Base-by-base conservation (phyloP, 2,888 invertebrate species). In the Pherbina coryleti region DNA sequence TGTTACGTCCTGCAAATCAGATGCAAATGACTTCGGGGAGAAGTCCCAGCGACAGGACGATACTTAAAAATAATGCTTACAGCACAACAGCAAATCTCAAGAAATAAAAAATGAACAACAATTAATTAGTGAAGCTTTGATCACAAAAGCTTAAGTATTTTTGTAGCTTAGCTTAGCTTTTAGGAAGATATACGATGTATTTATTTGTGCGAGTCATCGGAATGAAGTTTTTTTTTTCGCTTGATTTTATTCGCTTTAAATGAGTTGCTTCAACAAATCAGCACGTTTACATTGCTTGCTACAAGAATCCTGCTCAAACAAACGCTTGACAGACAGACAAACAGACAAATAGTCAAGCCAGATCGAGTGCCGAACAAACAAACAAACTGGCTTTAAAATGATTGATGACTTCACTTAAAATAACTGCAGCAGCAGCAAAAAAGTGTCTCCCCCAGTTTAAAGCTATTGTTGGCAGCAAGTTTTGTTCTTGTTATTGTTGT, bases 401-500 rank as follows among this genome's bases (percentile, higher is more conserved):
- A 77, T 77, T 77, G 77, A 77, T 77, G 62, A 77, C 72, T 37
- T 44, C 25, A 62, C 60, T 73, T 62, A 73, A 73, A 73, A 28
- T 28, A 49, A 31, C 62, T 62, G 28, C 44, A 44, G 62, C 17
- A 60, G 7, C 53, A 11, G 55, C 22, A 37, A 71, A 71, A 55
- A 55, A 71, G 9, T 34, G 62, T 62, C 62, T 19, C 73, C 49
- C 62, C 55, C 9, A 7, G 60, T 73, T 73, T 62, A 62, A 37
- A 9, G 22, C 25, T 37, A 37, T 44, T 22, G 22, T 37, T 37
- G 19, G 31, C 19, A 19, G 34, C 17, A 25, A 5, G 53, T 22
- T 57, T 44, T 60, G 60, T 67, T 67, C 11, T 55, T n/a, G 25
- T 71, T 25, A 55, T 53, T 71, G 44, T 34, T n/a, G 57, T 57